These are phyloP conservation scores for Puntigrus tetrazona DNA, from an alignment of 2,113 vertebrate genomes.

Conservation along the genomic window DNA sequence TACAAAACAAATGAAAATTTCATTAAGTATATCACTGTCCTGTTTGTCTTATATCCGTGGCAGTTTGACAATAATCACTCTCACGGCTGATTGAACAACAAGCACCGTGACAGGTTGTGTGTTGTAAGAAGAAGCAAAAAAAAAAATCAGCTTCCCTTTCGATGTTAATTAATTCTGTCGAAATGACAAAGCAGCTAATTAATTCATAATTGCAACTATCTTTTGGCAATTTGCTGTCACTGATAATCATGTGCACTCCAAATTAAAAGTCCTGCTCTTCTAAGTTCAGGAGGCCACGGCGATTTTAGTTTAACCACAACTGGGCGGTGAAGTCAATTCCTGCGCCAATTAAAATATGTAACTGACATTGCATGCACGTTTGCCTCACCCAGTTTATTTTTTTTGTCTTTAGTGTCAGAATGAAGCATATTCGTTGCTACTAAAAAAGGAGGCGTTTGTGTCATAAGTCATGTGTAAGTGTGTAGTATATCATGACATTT, in stretches of 20 bases:
- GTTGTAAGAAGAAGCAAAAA: slow-evolving; percentile 40
- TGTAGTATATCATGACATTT: background rate
- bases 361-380: background rate
- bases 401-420: background rate
- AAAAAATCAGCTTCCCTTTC: slow-evolving; percentile 44
- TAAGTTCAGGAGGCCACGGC: background rate
- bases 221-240: slow-evolving; percentile 28
- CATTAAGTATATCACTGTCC: background rate
- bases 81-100: slow-evolving; percentile 17
- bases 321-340: background rate
- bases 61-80: slow-evolving; percentile 2
- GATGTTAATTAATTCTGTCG: slow-evolving; percentile 57
- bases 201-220: slow-evolving; percentile 55
- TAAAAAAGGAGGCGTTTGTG: background rate
- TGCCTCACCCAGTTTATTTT: background rate
- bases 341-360: background rate
- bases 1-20: background rate
- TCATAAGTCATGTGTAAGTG: background rate
- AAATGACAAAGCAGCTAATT: slow-evolving; percentile 60
- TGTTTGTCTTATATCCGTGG: background rate
- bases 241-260: slow-evolving; percentile 10
- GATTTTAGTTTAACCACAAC: background rate
- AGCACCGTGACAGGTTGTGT: background rate
- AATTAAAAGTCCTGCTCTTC: slow-evolving; percentile 7
- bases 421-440: background rate